These are phyloP conservation scores for Mythimna vitellina DNA, from an alignment of 2,888 invertebrate species.

Conservation along the genomic window DNA sequence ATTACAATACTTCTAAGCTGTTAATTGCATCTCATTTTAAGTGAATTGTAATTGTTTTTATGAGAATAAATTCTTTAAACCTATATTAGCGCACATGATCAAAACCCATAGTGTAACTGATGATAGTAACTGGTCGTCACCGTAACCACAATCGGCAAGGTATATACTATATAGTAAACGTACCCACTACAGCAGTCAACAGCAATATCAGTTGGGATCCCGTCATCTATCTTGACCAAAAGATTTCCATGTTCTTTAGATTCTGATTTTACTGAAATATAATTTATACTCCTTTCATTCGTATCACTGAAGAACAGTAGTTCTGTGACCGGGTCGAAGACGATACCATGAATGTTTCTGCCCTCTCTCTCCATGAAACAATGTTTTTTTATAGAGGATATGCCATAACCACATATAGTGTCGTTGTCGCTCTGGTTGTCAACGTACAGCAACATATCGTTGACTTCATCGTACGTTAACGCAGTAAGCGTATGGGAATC, in stretches of 20 bases:
- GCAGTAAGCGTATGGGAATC: neutral
- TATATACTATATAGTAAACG: neutral
- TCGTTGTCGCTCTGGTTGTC: conserved; percentile 92
- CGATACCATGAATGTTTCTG: conserved; percentile 93
- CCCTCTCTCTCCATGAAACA: conserved; percentile 82
- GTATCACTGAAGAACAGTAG: conserved; percentile 96
- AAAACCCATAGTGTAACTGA: no score
- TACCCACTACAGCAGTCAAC: neutral
- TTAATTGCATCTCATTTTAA: no score
- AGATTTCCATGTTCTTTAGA: conserved; percentile 65
- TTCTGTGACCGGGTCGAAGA: conserved; percentile 93
- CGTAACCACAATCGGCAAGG: no score
- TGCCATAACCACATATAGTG: conserved; percentile 92
- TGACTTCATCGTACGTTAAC: neutral
- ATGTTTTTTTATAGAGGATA: conserved; percentile 79
- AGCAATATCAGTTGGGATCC: neutral
- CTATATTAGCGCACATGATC: no score
- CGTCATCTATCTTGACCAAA: neutral
- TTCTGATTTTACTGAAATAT: conserved; percentile 67
- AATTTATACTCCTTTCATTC: conserved; percentile 91
- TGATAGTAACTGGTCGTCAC: no score
- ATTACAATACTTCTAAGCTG: no score
- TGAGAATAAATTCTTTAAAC: no score
- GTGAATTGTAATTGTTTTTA: no score
- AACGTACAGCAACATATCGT: conserved; percentile 92